Percentiles rank a stretch among this genome's conserved stretches.
These are phyloP conservation scores for Meghimatium bilineatum DNA, from an alignment of 2,888 invertebrate genomes.

Conservation along the genomic window DNA sequence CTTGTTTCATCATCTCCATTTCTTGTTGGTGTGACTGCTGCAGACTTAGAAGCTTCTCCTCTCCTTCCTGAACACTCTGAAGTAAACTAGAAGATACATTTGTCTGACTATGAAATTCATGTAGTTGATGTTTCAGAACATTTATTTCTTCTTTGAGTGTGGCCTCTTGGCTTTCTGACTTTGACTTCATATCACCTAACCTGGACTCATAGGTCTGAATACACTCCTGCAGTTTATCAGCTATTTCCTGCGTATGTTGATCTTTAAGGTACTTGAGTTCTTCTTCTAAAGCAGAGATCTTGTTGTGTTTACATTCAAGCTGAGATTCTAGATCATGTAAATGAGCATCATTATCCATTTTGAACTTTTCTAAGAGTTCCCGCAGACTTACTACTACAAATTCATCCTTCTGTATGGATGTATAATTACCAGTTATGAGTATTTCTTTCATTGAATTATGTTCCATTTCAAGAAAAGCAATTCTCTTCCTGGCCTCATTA, in stretches of 20 bases:
- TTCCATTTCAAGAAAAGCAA: slow-evolving; percentile 44
- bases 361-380: slow-evolving; percentile 50
- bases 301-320: slow-evolving; percentile 51
- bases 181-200: slow-evolving; percentile 60
- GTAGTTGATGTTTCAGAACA: slow-evolving; percentile 61
- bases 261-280: slow-evolving; percentile 31
- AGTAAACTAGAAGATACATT: slow-evolving; percentile 58
- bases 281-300: slow-evolving; percentile 52
- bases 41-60: slow-evolving; percentile 54
- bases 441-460: slow-evolving; percentile 64
- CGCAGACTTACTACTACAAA: slow-evolving; percentile 54
- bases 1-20: slow-evolving; percentile 55
- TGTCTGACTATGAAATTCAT: slow-evolving; percentile 59
- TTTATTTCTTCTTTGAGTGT: slow-evolving; percentile 60
- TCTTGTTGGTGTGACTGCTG: slow-evolving; percentile 53
- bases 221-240: slow-evolving; percentile 61
- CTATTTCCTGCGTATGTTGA: slow-evolving; percentile 8
- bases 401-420: slow-evolving; percentile 60
- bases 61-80: slow-evolving; percentile 60
- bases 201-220: slow-evolving; percentile 69
- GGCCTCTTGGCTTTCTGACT: slow-evolving; percentile 58
- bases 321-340: slow-evolving; percentile 47
- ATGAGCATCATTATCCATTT: slow-evolving; percentile 55
- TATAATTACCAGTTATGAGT: slow-evolving; percentile 62
- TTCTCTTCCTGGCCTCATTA: slow-evolving; percentile 34